Percentiles rank a stretch among this genome's conserved stretches.
These are phyloP conservation scores for Oryzias dopingdopingensis DNA, from an alignment of 2,797 vertebrate genomes.

Conservation along the genomic window DNA sequence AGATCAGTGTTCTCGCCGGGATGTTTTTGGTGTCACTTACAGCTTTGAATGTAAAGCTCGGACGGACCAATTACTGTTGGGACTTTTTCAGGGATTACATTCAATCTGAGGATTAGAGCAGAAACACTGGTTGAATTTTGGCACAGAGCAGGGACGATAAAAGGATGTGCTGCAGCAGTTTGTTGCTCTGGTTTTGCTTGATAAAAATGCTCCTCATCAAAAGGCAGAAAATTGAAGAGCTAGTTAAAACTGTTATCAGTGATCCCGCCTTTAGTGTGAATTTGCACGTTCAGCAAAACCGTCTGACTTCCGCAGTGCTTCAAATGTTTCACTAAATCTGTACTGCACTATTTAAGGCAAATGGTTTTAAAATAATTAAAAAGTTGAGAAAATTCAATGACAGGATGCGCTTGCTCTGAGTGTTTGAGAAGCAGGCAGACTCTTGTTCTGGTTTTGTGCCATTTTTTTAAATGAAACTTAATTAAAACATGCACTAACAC, in stretches of 20 bases:
- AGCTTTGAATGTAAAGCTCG: conserved; percentile 38
- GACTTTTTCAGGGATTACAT: conserved; percentile 56
- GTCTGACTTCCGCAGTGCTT: background rate
- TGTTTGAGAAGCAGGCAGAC: background rate
- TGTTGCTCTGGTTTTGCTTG: conserved; percentile 36
- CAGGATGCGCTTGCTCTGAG: background rate
- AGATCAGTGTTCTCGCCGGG: conserved; percentile 16
- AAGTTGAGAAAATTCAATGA: background rate
- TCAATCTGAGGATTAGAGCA: conserved; percentile 47
- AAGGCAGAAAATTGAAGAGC: conserved; percentile 36
- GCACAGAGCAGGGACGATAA: conserved; percentile 40
- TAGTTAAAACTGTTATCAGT: conserved; percentile 32
- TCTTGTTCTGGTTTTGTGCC: background rate
- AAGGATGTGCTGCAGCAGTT: conserved; percentile 29
- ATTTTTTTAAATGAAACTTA: background rate
- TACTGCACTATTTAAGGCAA: conserved; percentile 6
- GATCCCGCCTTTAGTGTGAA: conserved; percentile 34
- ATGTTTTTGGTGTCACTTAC: conserved; percentile 19
- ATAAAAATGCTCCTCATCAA: conserved; percentile 39
- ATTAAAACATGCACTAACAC: background rate
- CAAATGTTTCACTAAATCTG: conserved; percentile 8
- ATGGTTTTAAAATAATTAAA: background rate
- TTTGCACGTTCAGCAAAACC: conserved; percentile 41
- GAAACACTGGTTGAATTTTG: conserved; percentile 57
- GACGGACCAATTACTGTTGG: conserved; percentile 49